Evolutionary conservation across 2,113 vertebrate genomes (phyloP).

Genomic region (Suncus etruscus): DNA sequence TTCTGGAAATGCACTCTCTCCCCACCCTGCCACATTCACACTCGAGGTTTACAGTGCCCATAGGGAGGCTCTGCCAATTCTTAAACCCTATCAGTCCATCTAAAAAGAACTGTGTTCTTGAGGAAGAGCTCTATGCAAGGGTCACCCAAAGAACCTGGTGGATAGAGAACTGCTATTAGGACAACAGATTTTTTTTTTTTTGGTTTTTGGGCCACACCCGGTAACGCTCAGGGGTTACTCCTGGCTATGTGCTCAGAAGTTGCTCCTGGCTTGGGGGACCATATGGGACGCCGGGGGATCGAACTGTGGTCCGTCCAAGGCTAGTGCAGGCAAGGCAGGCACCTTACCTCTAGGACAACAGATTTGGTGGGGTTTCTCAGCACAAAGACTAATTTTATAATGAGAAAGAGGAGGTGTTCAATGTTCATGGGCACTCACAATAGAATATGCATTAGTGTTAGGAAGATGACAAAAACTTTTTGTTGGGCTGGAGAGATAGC

Average conservation of each 20-base stretch:
- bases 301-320: too few relatives aligned
- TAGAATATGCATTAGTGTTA: neutral
- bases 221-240: too few relatives aligned
- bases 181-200: too few relatives aligned
- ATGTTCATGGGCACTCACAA: neutral
- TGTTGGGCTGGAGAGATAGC: neutral
- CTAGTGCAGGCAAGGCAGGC: too few relatives aligned
- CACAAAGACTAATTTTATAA: neutral
- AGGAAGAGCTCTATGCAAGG: neutral
- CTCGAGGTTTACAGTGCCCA: too few relatives aligned
- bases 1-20: neutral
- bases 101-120: neutral
- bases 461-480: conserved; percentile 4
- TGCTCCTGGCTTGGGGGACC: too few relatives aligned
- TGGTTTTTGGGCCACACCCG: too few relatives aligned
- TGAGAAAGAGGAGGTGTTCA: neutral
- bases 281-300: too few relatives aligned
- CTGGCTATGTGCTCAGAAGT: too few relatives aligned
- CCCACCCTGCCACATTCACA: too few relatives aligned
- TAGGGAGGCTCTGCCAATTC: neutral
- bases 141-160: neutral
- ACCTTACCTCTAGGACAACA: neutral
- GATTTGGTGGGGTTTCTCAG: neutral
- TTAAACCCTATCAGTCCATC: neutral
- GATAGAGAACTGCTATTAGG: neutral